Evolutionary conservation across 2,113 vertebrate genomes (phyloP).

Genomic region (Austrofundulus limnaeus): DNA sequence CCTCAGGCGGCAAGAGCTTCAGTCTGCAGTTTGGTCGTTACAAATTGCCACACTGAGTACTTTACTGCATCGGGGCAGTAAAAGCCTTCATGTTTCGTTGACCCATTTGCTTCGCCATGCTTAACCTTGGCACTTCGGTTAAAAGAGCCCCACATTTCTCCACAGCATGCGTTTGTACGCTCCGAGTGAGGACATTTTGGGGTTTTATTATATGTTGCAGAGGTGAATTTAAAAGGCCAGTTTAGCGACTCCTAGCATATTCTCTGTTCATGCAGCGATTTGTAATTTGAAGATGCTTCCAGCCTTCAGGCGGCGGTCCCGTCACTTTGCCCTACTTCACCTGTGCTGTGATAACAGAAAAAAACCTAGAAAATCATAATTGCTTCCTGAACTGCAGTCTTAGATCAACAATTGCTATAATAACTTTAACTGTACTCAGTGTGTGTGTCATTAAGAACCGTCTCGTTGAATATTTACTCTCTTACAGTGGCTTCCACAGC

Average conservation of each 20-base stretch:
- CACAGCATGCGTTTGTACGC: constrained; percentile 3
- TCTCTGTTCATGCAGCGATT: not conserved
- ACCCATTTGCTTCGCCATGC: constrained; percentile 16
- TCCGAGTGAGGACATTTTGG: not conserved
- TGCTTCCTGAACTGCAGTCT: constrained; percentile 49
- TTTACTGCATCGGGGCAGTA: too few species aligned
- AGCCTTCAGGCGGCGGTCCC: constrained; percentile 35
- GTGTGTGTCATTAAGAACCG: constrained; percentile 39
- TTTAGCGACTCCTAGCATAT: not conserved
- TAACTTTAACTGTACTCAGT: constrained; percentile 31
- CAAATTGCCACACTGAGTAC: not conserved
- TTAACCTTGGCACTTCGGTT: constrained; percentile 15
- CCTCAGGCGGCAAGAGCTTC: not conserved
- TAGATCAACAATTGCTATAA: constrained; percentile 37
- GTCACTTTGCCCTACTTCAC: constrained; percentile 64
- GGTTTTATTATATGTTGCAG: too few species aligned
- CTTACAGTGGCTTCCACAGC: constrained; percentile 54
- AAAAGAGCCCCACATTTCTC: not conserved
- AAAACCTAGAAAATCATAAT: constrained; percentile 53
- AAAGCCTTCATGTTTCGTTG: constrained; percentile 1
- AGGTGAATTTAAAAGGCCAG: not conserved
- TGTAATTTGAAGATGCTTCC: not conserved
- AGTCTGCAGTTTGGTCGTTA: not conserved
- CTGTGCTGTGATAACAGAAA: constrained; percentile 32
- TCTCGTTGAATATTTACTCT: constrained; percentile 59